phyloP scores from a whole-genome alignment of 2,888 invertebrate genomes.

The Troglohyphantes excavatus region DNA sequence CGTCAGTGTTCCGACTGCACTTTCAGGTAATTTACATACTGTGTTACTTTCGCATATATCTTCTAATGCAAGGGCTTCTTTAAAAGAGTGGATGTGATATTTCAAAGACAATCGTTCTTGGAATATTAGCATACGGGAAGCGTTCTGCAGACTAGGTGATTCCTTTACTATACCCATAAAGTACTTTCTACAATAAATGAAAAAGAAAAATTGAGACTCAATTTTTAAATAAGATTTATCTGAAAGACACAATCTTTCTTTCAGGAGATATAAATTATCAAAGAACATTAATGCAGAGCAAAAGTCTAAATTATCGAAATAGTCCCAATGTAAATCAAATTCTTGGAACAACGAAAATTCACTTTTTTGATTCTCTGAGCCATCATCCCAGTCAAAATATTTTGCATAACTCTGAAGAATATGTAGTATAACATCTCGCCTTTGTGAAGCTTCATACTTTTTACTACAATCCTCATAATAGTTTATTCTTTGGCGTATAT shows the following conservation, averaged over 20 bases:
- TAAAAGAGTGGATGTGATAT: background rate
- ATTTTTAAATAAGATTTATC: constrained; percentile 18
- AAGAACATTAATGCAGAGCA: constrained; percentile 40
- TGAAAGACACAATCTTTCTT: constrained; percentile 8
- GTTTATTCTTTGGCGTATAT: background rate
- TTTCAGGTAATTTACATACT: background rate
- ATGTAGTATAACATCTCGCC: constrained; percentile 16
- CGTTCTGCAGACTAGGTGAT: background rate
- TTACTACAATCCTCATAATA: background rate
- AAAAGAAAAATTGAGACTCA: constrained; percentile 41
- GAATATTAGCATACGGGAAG: constrained; percentile 21
- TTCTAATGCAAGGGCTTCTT: background rate
- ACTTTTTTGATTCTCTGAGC: background rate
- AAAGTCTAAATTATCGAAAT: constrained; percentile 53
- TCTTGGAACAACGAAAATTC: background rate
- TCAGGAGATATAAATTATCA: constrained; percentile 42
- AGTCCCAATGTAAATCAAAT: background rate
- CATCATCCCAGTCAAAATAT: constrained; percentile 9
- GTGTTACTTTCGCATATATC: background rate
- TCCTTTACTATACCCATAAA: background rate
- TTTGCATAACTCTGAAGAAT: constrained; percentile 12
- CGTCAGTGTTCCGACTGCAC: background rate
- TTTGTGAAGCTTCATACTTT: constrained; percentile 8
- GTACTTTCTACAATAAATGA: constrained; percentile 8
- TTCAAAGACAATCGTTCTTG: constrained; percentile 19